Conservation (phyloP, 2,888 invertebrate species). For the Magallana nippona region DNA sequence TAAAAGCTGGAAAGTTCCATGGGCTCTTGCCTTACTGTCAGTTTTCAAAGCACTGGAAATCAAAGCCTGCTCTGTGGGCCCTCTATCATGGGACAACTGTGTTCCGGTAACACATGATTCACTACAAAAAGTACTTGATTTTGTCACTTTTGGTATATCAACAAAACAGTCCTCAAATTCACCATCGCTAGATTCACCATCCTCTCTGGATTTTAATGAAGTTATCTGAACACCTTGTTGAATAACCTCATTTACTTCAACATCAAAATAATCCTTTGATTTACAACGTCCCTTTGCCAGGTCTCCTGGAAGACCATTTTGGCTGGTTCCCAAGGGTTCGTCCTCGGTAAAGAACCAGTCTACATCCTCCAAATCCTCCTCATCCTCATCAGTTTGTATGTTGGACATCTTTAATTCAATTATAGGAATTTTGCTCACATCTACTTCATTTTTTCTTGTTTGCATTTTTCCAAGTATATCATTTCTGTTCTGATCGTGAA, state of each 20-base stretch:
- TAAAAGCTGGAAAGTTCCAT: not conserved
- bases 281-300: no score
- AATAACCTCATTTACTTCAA: not conserved
- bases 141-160: not conserved
- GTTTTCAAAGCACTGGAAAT: no score
- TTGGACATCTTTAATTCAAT: not conserved
- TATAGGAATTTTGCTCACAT: not conserved
- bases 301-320: not conserved
- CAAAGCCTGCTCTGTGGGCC: not conserved
- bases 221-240: not conserved
- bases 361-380: constrained; percentile 34
- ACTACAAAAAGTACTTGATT: not conserved
- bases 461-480: not conserved
- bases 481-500: not conserved
- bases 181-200: not conserved
- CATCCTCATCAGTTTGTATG: not conserved
- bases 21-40: not conserved
- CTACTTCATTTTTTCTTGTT: not conserved
- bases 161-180: constrained; percentile 49
- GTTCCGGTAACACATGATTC: not conserved
- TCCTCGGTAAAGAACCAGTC: constrained; percentile 44
- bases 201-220: not conserved
- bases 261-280: not conserved
- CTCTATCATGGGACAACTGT: not conserved
- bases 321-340: not conserved